These are phyloP conservation scores for Bujurquina vittata DNA, from an alignment of 2,113 vertebrate genomes.

Conservation along the genomic window DNA sequence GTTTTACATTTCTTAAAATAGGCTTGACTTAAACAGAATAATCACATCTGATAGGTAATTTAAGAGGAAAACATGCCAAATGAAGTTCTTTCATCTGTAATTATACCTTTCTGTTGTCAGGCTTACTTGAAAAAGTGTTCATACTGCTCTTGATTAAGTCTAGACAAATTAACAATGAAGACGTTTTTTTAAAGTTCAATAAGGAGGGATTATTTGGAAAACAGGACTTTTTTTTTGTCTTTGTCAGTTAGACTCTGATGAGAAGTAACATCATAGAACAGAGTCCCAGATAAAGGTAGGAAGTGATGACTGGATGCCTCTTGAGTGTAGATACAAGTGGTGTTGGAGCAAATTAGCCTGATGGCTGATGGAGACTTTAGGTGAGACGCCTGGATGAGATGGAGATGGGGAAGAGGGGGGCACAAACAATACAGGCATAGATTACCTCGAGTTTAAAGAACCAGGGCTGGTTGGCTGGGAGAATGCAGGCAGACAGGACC, in stretches of 20 bases:
- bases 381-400: too few relatives aligned
- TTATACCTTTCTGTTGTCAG: neutral
- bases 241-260: too few relatives aligned
- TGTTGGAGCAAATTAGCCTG: too few relatives aligned
- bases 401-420: too few relatives aligned
- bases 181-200: neutral
- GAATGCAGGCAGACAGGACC: neutral
- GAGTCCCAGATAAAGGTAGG: too few relatives aligned
- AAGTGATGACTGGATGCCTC: too few relatives aligned
- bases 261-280: too few relatives aligned
- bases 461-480: neutral
- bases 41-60: neutral
- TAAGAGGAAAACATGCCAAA: neutral
- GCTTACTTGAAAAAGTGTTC: neutral
- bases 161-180: neutral
- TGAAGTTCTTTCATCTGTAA: neutral
- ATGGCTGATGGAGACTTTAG: too few relatives aligned
- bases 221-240: neutral
- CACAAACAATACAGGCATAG: neutral
- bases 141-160: neutral
- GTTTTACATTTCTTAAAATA: neutral
- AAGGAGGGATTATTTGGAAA: neutral
- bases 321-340: too few relatives aligned
- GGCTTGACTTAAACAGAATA: constrained; percentile 6
- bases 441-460: neutral